These are phyloP conservation scores for Manis crassicaudata DNA, from an alignment of 2,797 vertebrate species.

Conservation along the genomic window DNA sequence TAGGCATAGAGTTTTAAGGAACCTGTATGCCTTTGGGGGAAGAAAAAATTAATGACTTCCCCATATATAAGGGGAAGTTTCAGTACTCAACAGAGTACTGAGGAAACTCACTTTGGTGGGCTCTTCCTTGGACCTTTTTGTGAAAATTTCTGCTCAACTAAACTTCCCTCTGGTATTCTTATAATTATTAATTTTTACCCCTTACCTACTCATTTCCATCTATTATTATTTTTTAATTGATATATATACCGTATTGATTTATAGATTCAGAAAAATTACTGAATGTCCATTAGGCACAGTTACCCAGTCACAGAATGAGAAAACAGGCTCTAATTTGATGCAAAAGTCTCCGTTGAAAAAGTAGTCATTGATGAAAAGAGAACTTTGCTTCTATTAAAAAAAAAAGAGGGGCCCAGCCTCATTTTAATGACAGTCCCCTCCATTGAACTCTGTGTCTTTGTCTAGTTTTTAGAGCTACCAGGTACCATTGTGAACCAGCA, in stretches of 20 bases:
- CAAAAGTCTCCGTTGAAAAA: not conserved
- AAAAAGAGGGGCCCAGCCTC: not conserved
- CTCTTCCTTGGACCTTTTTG: not conserved
- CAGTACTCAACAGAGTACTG: not conserved
- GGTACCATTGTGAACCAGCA: not conserved
- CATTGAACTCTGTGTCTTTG: not conserved
- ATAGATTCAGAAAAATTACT: not conserved
- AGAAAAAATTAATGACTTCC: not conserved
- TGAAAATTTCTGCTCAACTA: not conserved
- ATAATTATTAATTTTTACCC: not conserved
- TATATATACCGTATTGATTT: not conserved
- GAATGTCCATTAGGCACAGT: not conserved
- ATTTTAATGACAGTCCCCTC: not conserved
- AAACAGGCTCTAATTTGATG: not conserved
- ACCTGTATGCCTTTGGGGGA: not conserved
- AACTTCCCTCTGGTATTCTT: not conserved
- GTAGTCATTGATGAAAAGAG: not conserved
- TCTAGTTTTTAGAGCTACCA: not conserved
- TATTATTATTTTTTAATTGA: slow-evolving; percentile 20
- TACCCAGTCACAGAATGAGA: not conserved
- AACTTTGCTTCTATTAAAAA: not conserved
- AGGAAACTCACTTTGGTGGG: not conserved
- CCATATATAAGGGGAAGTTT: not conserved
- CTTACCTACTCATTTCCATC: not conserved
- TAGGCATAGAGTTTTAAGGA: not conserved